These are phyloP conservation scores for Pyxicephalus adspersus DNA, from an alignment of 2,113 vertebrate genomes.

Conservation along the genomic window DNA sequence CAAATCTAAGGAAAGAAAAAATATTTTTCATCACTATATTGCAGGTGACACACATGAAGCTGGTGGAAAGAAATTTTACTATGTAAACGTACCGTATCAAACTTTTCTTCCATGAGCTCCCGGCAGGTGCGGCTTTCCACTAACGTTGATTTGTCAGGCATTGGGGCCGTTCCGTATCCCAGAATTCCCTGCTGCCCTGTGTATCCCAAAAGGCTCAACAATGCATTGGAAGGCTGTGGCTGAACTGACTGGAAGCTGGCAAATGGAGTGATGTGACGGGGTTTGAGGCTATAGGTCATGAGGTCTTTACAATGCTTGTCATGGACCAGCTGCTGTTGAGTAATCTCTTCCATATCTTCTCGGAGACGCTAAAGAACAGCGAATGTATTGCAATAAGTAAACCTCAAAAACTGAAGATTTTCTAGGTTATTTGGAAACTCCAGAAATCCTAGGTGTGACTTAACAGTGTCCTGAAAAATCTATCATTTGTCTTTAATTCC, in stretches of 20 bases:
- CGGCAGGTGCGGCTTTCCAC: slow-evolving; percentile 97
- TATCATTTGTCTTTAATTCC: no score
- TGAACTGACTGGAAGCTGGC: slow-evolving; percentile 96
- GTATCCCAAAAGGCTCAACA: slow-evolving; percentile 93
- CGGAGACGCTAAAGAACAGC: slow-evolving; percentile 81
- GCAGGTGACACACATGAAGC: neutral
- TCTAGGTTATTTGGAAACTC: no score
- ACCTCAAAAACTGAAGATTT: no score
- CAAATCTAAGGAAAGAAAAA: slow-evolving; percentile 78
- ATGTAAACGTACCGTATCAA: slow-evolving; percentile 83
- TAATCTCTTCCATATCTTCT: slow-evolving; percentile 99
- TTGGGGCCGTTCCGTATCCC: slow-evolving; percentile 85
- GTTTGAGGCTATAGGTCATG: slow-evolving; percentile 93
- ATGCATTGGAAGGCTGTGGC: slow-evolving; percentile 91
- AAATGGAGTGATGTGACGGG: slow-evolving; percentile 95
- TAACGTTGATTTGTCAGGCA: slow-evolving; percentile 84
- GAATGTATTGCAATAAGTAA: no score
- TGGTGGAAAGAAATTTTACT: neutral
- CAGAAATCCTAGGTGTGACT: no score
- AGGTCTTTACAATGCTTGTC: slow-evolving; percentile 97
- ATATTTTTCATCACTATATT: neutral
- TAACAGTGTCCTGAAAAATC: no score
- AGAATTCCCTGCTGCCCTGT: slow-evolving; percentile 89
- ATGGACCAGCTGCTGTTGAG: slow-evolving; percentile 96
- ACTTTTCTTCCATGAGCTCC: slow-evolving; percentile 96